A percentile compares a stretch with the other conserved stretches of the same genome.
These are phyloP conservation scores for Chlorodrepanis virens DNA, from an alignment of 2,113 vertebrate species.

Conservation along the genomic window DNA sequence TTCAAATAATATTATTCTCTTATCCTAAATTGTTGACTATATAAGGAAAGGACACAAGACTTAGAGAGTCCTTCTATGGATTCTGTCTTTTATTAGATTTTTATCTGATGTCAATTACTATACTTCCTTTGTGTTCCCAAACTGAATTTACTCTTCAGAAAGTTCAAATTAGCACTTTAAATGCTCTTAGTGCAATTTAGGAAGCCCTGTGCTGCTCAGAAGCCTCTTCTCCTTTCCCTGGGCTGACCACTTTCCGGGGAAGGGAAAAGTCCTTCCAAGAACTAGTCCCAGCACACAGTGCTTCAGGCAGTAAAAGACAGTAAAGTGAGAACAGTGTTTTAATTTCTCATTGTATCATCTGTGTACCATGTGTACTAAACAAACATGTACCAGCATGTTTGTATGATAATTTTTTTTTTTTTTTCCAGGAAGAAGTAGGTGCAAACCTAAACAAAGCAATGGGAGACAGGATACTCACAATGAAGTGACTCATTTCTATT, in stretches of 20 bases:
- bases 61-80: background rate
- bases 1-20: background rate
- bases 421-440: background rate
- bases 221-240: background rate
- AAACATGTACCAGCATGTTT: background rate
- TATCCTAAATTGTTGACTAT: background rate
- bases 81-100: background rate
- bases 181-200: background rate
- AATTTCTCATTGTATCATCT: background rate
- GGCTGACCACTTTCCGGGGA: background rate
- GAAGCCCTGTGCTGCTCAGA: background rate
- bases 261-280: background rate
- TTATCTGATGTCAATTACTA: background rate
- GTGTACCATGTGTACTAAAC: background rate
- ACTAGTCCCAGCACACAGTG: background rate
- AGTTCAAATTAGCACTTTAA: background rate
- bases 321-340: background rate
- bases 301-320: background rate
- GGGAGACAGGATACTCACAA: background rate
- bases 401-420: background rate
- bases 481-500: constrained; percentile 12
- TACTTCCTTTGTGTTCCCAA: background rate
- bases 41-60: background rate
- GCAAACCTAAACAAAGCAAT: constrained; percentile 4
- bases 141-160: background rate